Evolutionary conservation across 1,140 invertebrate genomes (phyloP).

Genomic region (Neodiprion virginianus): DNA sequence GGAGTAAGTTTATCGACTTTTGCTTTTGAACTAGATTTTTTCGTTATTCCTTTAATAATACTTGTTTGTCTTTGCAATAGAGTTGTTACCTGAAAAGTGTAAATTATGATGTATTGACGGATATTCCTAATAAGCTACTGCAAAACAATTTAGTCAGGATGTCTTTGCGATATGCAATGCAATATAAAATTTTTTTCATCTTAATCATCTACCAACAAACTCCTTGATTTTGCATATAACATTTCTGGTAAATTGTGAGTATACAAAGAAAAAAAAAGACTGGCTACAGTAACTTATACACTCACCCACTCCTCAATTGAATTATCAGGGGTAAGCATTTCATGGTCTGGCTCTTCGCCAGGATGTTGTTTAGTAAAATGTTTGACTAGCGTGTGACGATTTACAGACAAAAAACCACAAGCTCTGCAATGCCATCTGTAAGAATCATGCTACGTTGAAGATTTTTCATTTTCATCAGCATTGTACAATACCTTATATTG

Average conservation of each 20-base stretch:
- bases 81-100: slow-evolving; percentile 35
- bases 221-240: background rate
- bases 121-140: background rate
- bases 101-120: background rate
- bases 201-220: background rate
- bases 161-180: background rate
- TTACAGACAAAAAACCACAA: slow-evolving; percentile 51
- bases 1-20: background rate
- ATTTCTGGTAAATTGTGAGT: background rate
- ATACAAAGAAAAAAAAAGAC: background rate
- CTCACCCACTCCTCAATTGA: slow-evolving; percentile 56
- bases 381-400: slow-evolving; percentile 41
- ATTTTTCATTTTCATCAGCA: background rate
- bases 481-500: slow-evolving; percentile 10
- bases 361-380: slow-evolving; percentile 49
- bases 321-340: slow-evolving; percentile 41
- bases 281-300: slow-evolving; percentile 8
- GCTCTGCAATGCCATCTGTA: slow-evolving; percentile 44
- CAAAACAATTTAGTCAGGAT: too few relatives aligned
- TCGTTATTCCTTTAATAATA: slow-evolving; percentile 37
- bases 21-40: slow-evolving; percentile 14
- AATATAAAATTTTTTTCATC: background rate
- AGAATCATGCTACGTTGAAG: background rate
- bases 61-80: slow-evolving; percentile 45
- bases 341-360: slow-evolving; percentile 31